Evolutionary conservation across 1,140 invertebrate genomes (phyloP), one percentile per base, ranked within the genome.

Genomic region (Cydia strobilella): DNA sequence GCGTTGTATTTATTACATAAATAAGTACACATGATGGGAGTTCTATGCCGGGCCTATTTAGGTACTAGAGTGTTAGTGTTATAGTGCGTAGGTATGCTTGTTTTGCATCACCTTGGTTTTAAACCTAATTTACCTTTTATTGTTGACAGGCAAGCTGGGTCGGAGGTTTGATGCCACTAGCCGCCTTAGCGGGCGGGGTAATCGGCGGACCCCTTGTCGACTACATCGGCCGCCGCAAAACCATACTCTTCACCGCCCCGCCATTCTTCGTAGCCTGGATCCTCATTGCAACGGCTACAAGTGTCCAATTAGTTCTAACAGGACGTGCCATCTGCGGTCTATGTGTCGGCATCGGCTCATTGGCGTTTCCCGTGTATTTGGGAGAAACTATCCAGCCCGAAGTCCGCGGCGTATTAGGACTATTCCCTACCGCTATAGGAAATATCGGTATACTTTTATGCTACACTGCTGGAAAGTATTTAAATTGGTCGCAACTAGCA

Each of bases 361-460:
- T 98, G 2, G 96, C 96, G 4, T 94, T 97, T 74, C 98, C 98
- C 0, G 97, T 99, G 3, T 99, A 99, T 85, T 94, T 99, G 10
- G 97, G 97, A 3, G 98, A 99, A 93, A 97, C 97, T 0, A 95
- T 98, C 31, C 97, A 98, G 83, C 96, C 97, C 0, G 97, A 98
- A 93, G 96, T 98, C 0, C 93, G 98, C 59, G 98, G 98, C 12
- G 96, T 96, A 3, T 93, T 99, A 25, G 98, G 97, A 9, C 93
- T 98, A 39, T 93, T 99, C 77, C 97, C 97, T 0, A 98, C 98
- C 3, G 97, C 96, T 0, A 95, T 99, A 76, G 98, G 98, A 84
- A 99, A 99, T 83, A 95, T 97, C 71, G 96, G 97, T 72, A 97
- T 98, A 76, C 86, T 98, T 25, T 35, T 97, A 6, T 96, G 96